These are phyloP conservation scores for Aphelinus certus DNA, from an alignment of 1,140 invertebrate genomes.

Conservation along the genomic window DNA sequence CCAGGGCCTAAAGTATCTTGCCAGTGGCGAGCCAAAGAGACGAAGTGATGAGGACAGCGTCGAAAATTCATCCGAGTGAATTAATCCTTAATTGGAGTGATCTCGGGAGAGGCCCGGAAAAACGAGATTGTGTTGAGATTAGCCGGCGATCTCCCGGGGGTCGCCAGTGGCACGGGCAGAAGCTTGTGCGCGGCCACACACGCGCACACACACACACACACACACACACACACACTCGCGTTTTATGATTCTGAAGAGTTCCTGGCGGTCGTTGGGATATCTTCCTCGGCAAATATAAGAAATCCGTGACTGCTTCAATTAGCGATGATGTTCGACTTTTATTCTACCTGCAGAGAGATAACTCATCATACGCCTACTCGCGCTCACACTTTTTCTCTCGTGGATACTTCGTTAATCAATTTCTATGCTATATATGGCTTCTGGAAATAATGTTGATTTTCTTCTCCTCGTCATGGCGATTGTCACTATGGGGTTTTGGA, in stretches of 20 bases:
- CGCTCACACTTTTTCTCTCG: too few relatives aligned
- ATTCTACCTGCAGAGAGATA: too few relatives aligned
- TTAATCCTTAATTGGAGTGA: slow-evolving; percentile 17
- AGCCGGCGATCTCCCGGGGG: neutral
- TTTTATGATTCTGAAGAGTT: slow-evolving; percentile 19
- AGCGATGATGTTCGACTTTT: neutral
- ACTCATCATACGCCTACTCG: too few relatives aligned
- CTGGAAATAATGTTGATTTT: neutral
- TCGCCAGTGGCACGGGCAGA: neutral
- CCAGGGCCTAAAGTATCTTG: too few relatives aligned
- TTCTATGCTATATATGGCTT: neutral
- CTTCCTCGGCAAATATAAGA: neutral
- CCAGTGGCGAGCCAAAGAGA: too few relatives aligned
- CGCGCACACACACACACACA: too few relatives aligned
- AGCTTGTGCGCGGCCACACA: too few relatives aligned
- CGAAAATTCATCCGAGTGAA: neutral
- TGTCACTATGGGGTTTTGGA: too few relatives aligned
- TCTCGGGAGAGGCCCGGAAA: neutral
- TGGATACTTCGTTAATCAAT: slow-evolving; percentile 9
- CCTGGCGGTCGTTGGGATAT: neutral
- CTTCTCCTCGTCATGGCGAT: neutral
- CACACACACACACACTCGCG: too few relatives aligned
- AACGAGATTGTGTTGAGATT: slow-evolving; percentile 18
- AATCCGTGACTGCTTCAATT: slow-evolving; percentile 17
- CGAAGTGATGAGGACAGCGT: too few relatives aligned